A percentile compares a stretch with the other conserved stretches of the same genome.
These are phyloP conservation scores for Digitonthophagus gazella DNA, from an alignment of 2,888 invertebrate species.

Conservation along the genomic window DNA sequence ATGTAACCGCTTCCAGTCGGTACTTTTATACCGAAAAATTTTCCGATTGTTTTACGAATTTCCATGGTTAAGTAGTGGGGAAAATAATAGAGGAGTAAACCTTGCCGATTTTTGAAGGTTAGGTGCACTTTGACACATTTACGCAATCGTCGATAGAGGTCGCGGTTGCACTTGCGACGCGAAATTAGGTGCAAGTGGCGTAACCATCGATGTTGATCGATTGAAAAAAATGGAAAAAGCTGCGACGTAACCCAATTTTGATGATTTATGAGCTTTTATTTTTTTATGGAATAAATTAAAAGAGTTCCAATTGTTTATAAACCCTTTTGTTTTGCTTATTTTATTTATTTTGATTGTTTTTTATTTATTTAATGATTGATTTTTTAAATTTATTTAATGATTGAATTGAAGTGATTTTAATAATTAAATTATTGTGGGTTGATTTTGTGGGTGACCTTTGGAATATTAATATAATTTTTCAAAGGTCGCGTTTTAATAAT, in stretches of 20 bases:
- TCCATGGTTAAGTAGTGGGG: neutral
- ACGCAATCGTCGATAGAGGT: neutral
- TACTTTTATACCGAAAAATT: neutral
- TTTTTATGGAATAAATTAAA: too few species aligned
- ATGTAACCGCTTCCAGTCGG: too few species aligned
- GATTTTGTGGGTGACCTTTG: neutral
- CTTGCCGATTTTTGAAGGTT: neutral
- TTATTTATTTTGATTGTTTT: too few species aligned
- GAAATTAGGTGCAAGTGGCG: neutral
- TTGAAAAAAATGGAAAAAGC: neutral
- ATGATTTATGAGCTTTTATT: neutral
- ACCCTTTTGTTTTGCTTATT: too few species aligned
- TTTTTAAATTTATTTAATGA: too few species aligned
- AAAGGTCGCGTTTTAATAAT: conserved; percentile 11
- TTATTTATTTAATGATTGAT: too few species aligned
- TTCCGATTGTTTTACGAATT: neutral
- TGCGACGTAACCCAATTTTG: neutral
- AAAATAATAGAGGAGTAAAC: neutral
- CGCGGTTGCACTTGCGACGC: neutral
- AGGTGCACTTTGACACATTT: neutral
- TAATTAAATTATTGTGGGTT: too few species aligned
- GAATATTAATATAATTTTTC: neutral
- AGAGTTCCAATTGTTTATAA: too few species aligned
- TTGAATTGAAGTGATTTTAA: too few species aligned
- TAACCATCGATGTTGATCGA: neutral